Evolutionary conservation across 2,888 invertebrate genomes (phyloP).

Genomic region (Mimachlamys varia): DNA sequence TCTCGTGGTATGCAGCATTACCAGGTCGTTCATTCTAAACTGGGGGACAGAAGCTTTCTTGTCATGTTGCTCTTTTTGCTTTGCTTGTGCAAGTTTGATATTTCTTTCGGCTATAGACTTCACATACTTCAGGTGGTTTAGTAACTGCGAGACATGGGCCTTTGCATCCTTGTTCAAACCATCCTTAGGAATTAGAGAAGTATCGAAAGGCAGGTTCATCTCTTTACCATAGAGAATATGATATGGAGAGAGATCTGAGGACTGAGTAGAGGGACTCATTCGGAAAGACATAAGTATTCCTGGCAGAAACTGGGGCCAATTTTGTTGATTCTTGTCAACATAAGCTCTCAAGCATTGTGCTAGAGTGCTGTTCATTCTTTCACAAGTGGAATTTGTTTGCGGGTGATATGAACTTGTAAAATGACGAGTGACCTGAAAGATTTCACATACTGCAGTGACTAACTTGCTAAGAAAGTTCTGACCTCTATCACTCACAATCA

Average conservation of each 20-base stretch:
- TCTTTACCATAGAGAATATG: slow-evolving; percentile 41
- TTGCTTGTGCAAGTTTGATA: slow-evolving; percentile 43
- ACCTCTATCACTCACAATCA: slow-evolving; percentile 52
- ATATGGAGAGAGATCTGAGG: slow-evolving; percentile 48
- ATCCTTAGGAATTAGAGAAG: no score
- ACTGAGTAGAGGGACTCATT: slow-evolving; percentile 46
- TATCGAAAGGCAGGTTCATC: no score
- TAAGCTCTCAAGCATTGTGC: slow-evolving; percentile 51
- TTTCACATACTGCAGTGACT: slow-evolving; percentile 48
- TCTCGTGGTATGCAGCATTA: slow-evolving; percentile 38
- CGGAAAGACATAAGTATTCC: slow-evolving; percentile 51
- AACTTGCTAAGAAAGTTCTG: slow-evolving; percentile 51
- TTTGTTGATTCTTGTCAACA: slow-evolving; percentile 51
- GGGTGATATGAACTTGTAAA: slow-evolving; percentile 54
- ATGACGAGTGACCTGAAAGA: slow-evolving; percentile 52
- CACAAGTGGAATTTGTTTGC: slow-evolving; percentile 51
- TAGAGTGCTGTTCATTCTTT: slow-evolving; percentile 52
- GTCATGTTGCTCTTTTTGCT: slow-evolving; percentile 44
- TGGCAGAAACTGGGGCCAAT: slow-evolving; percentile 50
- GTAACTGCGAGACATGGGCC: slow-evolving; percentile 22
- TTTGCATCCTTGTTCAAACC: background rate
- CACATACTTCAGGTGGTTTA: slow-evolving; percentile 37
- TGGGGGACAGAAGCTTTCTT: slow-evolving; percentile 38
- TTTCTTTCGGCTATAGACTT: slow-evolving; percentile 42
- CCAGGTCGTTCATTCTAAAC: slow-evolving; percentile 42